These are phyloP conservation scores for Adelosebastes latens DNA, from an alignment of 2,797 vertebrate species.

Conservation along the genomic window DNA sequence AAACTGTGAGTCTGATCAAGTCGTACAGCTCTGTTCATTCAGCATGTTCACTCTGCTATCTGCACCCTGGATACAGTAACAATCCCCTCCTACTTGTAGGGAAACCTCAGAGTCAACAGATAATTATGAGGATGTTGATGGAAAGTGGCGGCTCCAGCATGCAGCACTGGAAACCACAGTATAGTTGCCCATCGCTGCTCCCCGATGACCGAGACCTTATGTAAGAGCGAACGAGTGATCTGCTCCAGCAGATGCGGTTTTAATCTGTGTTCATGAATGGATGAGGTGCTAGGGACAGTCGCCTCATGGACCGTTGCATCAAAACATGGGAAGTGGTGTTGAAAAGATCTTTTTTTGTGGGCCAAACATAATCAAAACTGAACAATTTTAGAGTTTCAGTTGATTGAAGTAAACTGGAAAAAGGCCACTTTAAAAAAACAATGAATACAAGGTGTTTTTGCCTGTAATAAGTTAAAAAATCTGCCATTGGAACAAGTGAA, in stretches of 20 bases:
- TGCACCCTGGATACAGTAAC: not conserved
- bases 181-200: constrained; percentile 6
- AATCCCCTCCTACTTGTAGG: constrained; percentile 2
- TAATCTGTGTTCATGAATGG: constrained; percentile 23
- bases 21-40: constrained; percentile 14
- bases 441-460: too few relatives aligned
- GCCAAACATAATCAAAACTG: not conserved
- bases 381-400: not conserved
- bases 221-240: constrained; percentile 46
- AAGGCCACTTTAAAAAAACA: too few relatives aligned
- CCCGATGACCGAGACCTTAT: constrained; percentile 27
- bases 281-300: constrained; percentile 4
- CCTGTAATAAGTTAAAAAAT: too few relatives aligned
- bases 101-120: constrained; percentile 38
- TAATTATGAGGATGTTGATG: constrained; percentile 64
- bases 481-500: too few relatives aligned
- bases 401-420: not conserved
- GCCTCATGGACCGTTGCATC: not conserved
- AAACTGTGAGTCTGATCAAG: constrained; percentile 30
- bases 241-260: constrained; percentile 38
- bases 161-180: constrained; percentile 35
- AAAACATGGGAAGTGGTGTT: not conserved
- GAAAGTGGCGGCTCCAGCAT: constrained; percentile 38
- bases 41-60: not conserved
- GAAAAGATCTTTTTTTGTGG: not conserved